A percentile compares a stretch with the other conserved stretches of the same genome.
These are phyloP conservation scores for Sturnus vulgaris DNA, from an alignment of 2,113 vertebrate species.

Conservation along the genomic window DNA sequence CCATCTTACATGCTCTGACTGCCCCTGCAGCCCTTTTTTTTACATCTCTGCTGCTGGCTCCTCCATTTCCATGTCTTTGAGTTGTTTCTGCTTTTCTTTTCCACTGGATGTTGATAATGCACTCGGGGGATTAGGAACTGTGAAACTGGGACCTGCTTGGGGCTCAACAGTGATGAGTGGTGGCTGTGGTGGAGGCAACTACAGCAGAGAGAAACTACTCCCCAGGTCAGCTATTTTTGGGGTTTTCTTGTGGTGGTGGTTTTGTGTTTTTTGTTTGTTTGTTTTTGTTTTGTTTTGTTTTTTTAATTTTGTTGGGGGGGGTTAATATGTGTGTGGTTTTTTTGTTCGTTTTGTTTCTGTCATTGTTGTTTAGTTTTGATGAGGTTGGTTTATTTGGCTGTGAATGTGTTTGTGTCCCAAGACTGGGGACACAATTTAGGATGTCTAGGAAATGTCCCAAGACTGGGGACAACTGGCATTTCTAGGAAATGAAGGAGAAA, in stretches of 20 bases:
- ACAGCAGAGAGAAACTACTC: neutral
- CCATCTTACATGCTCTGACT: neutral
- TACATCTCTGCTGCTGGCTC: neutral
- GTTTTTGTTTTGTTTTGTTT: no score
- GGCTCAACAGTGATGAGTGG: neutral
- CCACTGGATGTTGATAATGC: neutral
- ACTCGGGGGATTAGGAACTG: accelerated
- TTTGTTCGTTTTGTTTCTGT: neutral
- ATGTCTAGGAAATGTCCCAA: neutral
- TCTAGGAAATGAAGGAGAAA: neutral
- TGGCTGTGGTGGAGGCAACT: accelerated
- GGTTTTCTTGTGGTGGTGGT: neutral
- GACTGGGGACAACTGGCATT: accelerated
- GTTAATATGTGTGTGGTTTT: neutral
- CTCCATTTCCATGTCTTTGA: neutral
- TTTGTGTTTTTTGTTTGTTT: neutral
- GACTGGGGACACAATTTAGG: neutral
- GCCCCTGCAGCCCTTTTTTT: neutral
- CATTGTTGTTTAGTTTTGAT: neutral
- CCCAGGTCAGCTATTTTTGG: accelerated
- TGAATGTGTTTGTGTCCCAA: neutral
- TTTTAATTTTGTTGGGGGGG: no score
- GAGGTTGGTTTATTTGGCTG: neutral
- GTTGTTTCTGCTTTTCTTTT: neutral
- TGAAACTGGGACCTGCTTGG: neutral